Percentiles rank a stretch among this genome's conserved stretches.
Evolutionary conservation across 2,797 vertebrate genomes (phyloP).

Genomic region (Premnoplex brunnescens): DNA sequence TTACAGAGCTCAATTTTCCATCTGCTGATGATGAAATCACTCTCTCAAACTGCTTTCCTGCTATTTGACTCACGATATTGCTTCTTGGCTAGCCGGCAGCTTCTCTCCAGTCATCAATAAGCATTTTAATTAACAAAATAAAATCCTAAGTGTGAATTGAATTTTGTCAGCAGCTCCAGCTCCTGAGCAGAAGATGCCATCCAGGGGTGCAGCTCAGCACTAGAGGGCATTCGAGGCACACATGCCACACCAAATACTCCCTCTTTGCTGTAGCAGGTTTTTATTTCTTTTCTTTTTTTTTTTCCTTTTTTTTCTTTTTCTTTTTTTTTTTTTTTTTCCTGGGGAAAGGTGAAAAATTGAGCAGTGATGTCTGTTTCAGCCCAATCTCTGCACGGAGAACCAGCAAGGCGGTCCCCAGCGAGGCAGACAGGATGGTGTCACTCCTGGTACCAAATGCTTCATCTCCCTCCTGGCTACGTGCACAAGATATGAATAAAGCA

Average conservation of each 20-base stretch:
- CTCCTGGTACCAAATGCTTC: not conserved
- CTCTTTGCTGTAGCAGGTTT: not conserved
- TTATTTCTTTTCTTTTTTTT: not conserved
- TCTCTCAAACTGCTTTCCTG: slow-evolving; percentile 22
- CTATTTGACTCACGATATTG: slow-evolving; percentile 35
- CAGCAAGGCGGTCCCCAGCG: not conserved
- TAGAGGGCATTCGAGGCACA: slow-evolving; percentile 63
- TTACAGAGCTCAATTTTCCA: slow-evolving; percentile 18
- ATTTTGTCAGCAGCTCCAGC: not conserved
- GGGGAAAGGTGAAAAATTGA: not conserved
- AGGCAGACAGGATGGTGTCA: not conserved
- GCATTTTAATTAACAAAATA: slow-evolving; percentile 53
- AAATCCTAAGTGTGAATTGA: not conserved
- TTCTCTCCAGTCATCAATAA: slow-evolving; percentile 31
- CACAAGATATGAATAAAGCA: not conserved
- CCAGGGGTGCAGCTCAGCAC: not conserved
- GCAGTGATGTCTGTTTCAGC: not conserved
- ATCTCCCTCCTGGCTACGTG: not conserved
- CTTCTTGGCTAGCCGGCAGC: not conserved
- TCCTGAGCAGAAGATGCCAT: not conserved
- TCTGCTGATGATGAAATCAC: slow-evolving; percentile 28
- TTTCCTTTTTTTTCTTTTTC: not conserved
- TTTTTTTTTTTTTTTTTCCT: not conserved
- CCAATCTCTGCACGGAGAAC: not conserved
- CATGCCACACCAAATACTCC: not conserved